Conservation (phyloP, 2,888 invertebrate species). For the Clivina fossor region DNA sequence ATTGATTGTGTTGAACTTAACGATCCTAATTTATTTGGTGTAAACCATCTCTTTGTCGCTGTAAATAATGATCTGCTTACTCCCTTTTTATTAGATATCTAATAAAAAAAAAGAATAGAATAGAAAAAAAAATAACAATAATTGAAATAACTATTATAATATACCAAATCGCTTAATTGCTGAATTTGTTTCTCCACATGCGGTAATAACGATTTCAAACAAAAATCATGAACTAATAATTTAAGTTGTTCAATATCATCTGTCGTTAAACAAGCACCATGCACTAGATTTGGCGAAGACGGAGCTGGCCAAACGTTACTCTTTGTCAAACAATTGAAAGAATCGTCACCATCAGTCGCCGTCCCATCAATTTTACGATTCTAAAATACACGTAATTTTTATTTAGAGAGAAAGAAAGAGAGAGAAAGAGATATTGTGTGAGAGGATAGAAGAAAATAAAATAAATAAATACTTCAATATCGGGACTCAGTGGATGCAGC, state of each 20-base stretch:
- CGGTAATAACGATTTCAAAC: slow-evolving; percentile 81
- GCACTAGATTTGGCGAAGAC: slow-evolving; percentile 59
- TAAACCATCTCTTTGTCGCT: slow-evolving; percentile 95
- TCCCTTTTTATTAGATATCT: slow-evolving; percentile 85
- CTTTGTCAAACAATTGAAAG: too few relatives aligned
- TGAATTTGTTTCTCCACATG: slow-evolving; percentile 89
- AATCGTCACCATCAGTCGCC: slow-evolving; percentile 20
- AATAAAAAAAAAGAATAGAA: slow-evolving; percentile 38
- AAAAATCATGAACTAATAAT: slow-evolving; percentile 84
- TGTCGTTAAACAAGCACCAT: slow-evolving; percentile 75
- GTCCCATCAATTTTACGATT: slow-evolving; percentile 17
- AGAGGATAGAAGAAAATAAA: background rate
- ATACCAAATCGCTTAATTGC: slow-evolving; percentile 73
- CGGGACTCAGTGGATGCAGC: slow-evolving; percentile 76
- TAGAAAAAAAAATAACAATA: slow-evolving; percentile 20
- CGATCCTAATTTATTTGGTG: slow-evolving; percentile 81
- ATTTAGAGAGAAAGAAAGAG: too few relatives aligned
- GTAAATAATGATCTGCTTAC: slow-evolving; percentile 90
- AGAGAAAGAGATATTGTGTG: too few relatives aligned
- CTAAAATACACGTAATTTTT: slow-evolving; percentile 8
- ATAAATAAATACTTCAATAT: slow-evolving; percentile 55
- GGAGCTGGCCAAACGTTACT: slow-evolving; percentile 63
- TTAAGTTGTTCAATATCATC: slow-evolving; percentile 85
- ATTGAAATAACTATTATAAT: slow-evolving; percentile 38
- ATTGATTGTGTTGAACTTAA: slow-evolving; percentile 64